Evolutionary conservation across 1,140 invertebrate genomes (phyloP).

Genomic region (Neelides sp.): DNA sequence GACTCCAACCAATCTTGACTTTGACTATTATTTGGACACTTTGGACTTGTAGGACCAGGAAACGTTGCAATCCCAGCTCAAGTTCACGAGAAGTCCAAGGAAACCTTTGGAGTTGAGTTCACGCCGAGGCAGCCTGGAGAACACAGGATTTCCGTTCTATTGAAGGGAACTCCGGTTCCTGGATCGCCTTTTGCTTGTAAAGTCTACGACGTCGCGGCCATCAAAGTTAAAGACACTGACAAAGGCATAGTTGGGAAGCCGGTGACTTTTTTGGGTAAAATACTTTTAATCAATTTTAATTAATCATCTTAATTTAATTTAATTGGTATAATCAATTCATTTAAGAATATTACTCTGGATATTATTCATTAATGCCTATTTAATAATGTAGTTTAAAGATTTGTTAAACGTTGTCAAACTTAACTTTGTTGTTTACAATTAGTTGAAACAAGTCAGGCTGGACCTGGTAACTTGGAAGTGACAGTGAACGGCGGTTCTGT

Average conservation of each 20-base stretch:
- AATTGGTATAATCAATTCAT: no score
- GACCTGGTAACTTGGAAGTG: constrained; percentile 90
- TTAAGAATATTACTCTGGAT: no score
- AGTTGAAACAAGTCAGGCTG: constrained; percentile 95
- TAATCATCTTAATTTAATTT: no score
- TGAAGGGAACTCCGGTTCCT: constrained; percentile 43
- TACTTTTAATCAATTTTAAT: constrained; percentile 15
- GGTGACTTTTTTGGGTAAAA: constrained; percentile 81
- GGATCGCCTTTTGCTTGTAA: constrained; percentile 86
- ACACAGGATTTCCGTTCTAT: constrained; percentile 67
- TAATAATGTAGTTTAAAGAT: no score
- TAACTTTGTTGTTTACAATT: no score
- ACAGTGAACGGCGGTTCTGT: constrained; percentile 91
- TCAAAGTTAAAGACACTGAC: constrained; percentile 82
- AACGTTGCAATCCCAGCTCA: constrained; percentile 74
- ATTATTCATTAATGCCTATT: no score
- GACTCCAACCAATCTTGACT: not conserved
- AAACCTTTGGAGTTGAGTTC: constrained; percentile 70
- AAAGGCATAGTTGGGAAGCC: constrained; percentile 81
- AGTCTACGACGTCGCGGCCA: constrained; percentile 87
- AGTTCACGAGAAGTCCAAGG: constrained; percentile 57
- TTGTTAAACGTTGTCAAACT: no score
- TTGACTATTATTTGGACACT: constrained; percentile 13
- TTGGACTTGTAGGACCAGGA: constrained; percentile 55
- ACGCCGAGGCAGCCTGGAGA: constrained; percentile 75